Conservation (phyloP, 2,113 vertebrate genomes). For the Asarcornis scutulata region DNA sequence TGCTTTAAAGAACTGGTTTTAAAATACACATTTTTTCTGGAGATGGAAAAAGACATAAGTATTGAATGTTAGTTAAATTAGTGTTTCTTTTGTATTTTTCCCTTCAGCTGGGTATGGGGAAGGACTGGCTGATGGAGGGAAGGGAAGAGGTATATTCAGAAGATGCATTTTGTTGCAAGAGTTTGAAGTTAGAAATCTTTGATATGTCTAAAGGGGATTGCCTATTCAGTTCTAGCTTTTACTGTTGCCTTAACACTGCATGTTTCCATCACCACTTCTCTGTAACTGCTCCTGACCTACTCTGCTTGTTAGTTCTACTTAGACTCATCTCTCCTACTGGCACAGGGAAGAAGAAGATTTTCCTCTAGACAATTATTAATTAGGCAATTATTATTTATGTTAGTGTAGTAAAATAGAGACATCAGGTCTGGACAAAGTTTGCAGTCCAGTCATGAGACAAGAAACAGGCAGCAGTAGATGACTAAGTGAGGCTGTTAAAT, state of each 20-base stretch:
- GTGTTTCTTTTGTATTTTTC: not conserved
- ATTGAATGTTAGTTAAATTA: not conserved
- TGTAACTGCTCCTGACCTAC: not conserved
- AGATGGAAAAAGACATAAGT: not conserved
- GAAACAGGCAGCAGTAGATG: not conserved
- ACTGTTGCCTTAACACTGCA: not conserved
- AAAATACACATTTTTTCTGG: not conserved
- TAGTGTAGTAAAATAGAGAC: not conserved
- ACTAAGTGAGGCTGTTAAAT: not conserved
- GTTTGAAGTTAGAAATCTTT: not conserved
- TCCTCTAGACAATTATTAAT: not conserved
- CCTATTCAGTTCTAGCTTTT: not conserved
- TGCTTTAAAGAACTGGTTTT: not conserved
- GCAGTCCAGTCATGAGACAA: not conserved
- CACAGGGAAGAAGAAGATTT: not conserved
- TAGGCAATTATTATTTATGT: not conserved
- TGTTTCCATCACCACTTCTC: not conserved
- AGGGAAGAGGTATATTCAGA: not conserved
- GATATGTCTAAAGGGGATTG: not conserved
- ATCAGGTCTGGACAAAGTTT: conserved; percentile 5
- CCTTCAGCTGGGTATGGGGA: not conserved
- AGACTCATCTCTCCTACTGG: not conserved
- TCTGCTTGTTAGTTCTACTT: not conserved
- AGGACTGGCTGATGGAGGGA: not conserved
- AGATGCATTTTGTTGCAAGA: not conserved